These are phyloP conservation scores for Euwallacea fornicatus DNA, from an alignment of 1,140 invertebrate genomes.

Conservation along the genomic window DNA sequence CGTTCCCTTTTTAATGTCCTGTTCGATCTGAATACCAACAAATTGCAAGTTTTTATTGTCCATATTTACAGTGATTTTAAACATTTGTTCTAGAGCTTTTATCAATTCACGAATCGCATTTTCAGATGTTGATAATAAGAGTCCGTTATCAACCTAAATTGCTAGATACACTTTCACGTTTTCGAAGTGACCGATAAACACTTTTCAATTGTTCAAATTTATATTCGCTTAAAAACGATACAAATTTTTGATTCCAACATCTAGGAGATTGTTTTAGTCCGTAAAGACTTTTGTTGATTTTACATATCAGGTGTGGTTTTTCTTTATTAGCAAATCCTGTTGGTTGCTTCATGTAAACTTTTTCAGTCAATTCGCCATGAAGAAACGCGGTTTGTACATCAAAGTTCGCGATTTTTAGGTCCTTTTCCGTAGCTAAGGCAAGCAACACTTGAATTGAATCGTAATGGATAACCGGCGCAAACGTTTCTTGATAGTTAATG, in stretches of 20 bases:
- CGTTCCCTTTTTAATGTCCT: neutral
- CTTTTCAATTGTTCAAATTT: slow-evolving; percentile 3
- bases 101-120: neutral
- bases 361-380: slow-evolving; percentile 53
- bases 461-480: slow-evolving; percentile 49
- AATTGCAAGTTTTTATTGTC: slow-evolving; percentile 15
- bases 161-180: neutral
- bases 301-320: slow-evolving; percentile 24
- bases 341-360: slow-evolving; percentile 54
- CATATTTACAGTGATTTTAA: neutral
- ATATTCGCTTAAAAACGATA: neutral
- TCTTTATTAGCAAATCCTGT: slow-evolving; percentile 42
- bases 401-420: slow-evolving; percentile 49
- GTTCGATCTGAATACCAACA: slow-evolving; percentile 1
- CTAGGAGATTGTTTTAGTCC: slow-evolving; percentile 55
- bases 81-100: neutral
- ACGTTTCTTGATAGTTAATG: slow-evolving; percentile 53
- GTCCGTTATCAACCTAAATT: slow-evolving; percentile 1
- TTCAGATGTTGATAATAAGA: neutral
- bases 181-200: neutral
- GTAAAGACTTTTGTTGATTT: slow-evolving; percentile 53
- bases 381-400: slow-evolving; percentile 55
- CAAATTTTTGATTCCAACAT: slow-evolving; percentile 49
- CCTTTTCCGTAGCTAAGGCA: slow-evolving; percentile 47
- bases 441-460: slow-evolving; percentile 52